Evolutionary conservation across 2,113 vertebrate genomes (phyloP), one percentile per base, ranked within the genome.

Genomic region (Rhodinocichla rosea): DNA sequence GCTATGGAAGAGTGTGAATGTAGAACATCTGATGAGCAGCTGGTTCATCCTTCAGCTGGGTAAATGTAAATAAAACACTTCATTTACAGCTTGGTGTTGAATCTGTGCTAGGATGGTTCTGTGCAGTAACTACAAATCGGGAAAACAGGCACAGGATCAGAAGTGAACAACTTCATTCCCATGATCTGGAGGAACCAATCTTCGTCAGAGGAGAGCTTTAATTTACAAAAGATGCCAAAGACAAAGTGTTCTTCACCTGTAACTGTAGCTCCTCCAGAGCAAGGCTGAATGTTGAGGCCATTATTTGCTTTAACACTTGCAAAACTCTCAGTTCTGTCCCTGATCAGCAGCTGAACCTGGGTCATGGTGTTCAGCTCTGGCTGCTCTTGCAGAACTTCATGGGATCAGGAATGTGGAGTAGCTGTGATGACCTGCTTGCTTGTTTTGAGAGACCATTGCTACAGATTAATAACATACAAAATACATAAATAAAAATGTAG

Each of bases 11-110:
- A 50, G 18, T n/a, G 45, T 47, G 49, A 84, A 27, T 79, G 42
- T 65, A 42, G 83, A 77, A 55, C 90, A 95, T 67, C 68, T 83
- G 68, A 91, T 86, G 79, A 71, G 50, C 69, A 92, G 76, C 87
- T 78, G 69, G 59, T 30, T 83, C 40, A 18, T 84, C 45, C 74
- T 87, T 94, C 50, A 56, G 47, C 89, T 91, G 89, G 62, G 6
- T 50, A 47, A 91, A 42, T 81, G 73, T 77, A 87, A 94, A 84
- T 49, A 74, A 65, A 93, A 50, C 50, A 47, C 50, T 87, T 53
- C 8, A 89, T 62, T 35, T 69, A 42, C 50, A 73, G 59, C 49
- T 80, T 42, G n/a, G 33, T 67, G 40, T 73, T 2, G 1, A 75
- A 26, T 87, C 63, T 85, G 19, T 62, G 55, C n/a, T 69, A 19